Percentiles rank a stretch among this genome's conserved stretches.
phyloP scores from a whole-genome alignment of 2,113 vertebrate species.

The Lagopus leucura region DNA sequence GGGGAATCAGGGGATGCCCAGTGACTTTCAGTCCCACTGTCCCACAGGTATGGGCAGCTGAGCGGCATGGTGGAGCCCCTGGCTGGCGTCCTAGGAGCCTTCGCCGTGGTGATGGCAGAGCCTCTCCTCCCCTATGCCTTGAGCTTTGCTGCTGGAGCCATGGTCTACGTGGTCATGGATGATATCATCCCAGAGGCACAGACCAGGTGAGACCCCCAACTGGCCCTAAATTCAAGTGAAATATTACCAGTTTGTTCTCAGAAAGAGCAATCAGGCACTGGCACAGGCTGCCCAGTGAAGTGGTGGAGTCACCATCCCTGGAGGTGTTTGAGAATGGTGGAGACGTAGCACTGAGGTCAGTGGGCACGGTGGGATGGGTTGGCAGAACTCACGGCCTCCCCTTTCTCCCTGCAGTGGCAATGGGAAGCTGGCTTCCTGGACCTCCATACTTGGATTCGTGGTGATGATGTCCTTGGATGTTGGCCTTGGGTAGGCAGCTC shows the following conservation, averaged over 20 bases:
- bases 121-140: constrained; percentile 92
- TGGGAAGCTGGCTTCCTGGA: constrained; percentile 94
- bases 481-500: constrained; percentile 84
- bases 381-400: neutral
- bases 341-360: too few relatives aligned
- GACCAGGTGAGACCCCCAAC: constrained; percentile 80
- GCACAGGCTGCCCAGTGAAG: neutral
- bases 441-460: constrained; percentile 91
- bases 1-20: fast-evolving
- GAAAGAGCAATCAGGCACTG: too few relatives aligned
- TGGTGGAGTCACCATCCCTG: neutral
- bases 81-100: constrained; percentile 85
- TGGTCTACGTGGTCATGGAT: constrained; percentile 96
- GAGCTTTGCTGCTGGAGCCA: constrained; percentile 94
- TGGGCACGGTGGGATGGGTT: too few relatives aligned
- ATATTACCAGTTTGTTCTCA: neutral
- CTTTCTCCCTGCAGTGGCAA: constrained; percentile 84
- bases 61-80: constrained; percentile 97
- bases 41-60: constrained; percentile 92
- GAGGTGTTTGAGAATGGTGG: too few relatives aligned
- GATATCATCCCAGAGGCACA: constrained; percentile 98
- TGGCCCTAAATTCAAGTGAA: neutral
- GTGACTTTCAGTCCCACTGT: neutral
- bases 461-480: constrained; percentile 99
- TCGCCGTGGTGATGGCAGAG: constrained; percentile 87